Conservation (phyloP, 2,113 vertebrate species). For the Calidris pugnax region DNA sequence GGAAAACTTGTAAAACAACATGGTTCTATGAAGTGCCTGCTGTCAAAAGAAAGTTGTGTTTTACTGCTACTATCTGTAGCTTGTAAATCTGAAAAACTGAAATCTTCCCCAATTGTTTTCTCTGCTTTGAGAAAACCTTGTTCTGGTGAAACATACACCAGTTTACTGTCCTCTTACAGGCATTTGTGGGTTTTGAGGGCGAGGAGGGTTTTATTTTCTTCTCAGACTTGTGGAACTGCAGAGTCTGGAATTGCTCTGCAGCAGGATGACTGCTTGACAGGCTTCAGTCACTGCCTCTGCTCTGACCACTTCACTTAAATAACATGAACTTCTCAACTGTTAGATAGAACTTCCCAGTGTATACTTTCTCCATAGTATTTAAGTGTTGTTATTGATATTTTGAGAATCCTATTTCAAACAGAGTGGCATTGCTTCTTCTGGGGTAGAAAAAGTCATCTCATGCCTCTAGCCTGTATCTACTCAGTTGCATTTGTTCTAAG, state of each 20-base stretch:
- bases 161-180: neutral
- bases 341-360: neutral
- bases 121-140: neutral
- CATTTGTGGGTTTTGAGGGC: fast-evolving
- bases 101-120: neutral
- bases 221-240: neutral
- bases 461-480: neutral
- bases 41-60: neutral
- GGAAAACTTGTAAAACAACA: neutral
- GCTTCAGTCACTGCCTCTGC: neutral
- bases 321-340: neutral
- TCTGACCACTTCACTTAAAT: neutral
- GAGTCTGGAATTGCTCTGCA: neutral
- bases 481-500: fast-evolving
- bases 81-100: neutral
- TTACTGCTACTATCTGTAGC: neutral
- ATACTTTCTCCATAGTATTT: neutral
- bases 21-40: neutral
- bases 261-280: neutral
- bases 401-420: neutral
- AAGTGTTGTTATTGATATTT: neutral
- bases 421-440: neutral
- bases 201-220: neutral
- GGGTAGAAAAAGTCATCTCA: neutral
- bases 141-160: neutral